A percentile compares a stretch with the other conserved stretches of the same genome.
These are phyloP conservation scores for Phasia obesa DNA, from an alignment of 2,888 invertebrate species.

Conservation along the genomic window DNA sequence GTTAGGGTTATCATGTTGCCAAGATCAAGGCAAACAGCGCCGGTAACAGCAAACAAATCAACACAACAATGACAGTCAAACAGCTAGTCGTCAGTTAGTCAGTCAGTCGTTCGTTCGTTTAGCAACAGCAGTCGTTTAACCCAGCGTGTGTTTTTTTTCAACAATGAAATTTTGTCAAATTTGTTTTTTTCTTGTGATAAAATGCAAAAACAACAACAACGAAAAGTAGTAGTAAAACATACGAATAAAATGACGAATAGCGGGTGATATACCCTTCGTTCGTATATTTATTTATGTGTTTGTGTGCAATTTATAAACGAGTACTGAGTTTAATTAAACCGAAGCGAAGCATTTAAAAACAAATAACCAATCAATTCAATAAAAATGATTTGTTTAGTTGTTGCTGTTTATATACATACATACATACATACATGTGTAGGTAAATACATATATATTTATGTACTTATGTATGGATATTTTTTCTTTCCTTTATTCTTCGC, in stretches of 20 bases:
- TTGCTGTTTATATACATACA: neutral
- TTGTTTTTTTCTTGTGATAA: slow-evolving; percentile 7
- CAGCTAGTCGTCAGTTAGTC: slow-evolving; percentile 3
- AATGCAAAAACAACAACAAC: too few relatives aligned
- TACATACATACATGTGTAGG: too few relatives aligned
- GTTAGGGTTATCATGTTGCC: slow-evolving; percentile 81
- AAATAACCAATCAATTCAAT: slow-evolving; percentile 31
- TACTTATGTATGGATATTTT: too few relatives aligned
- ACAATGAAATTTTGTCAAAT: slow-evolving; percentile 65
- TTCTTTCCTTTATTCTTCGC: neutral
- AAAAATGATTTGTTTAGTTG: slow-evolving; percentile 3
- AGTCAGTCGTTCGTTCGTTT: neutral
- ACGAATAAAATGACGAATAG: slow-evolving; percentile 44
- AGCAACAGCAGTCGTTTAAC: slow-evolving; percentile 34
- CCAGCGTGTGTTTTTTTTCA: slow-evolving; percentile 32
- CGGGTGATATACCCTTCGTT: slow-evolving; percentile 41
- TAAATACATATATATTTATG: too few relatives aligned
- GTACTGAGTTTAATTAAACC: neutral
- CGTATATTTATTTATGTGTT: too few relatives aligned
- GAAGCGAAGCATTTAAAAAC: slow-evolving; percentile 8
- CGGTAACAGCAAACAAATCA: slow-evolving; percentile 62
- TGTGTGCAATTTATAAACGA: neutral
- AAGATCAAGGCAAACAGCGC: slow-evolving; percentile 78
- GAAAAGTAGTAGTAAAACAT: neutral
- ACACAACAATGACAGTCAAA: slow-evolving; percentile 35